phyloP scores from a whole-genome alignment of 2,113 vertebrate genomes.

The Chaetodon trifascialis region DNA sequence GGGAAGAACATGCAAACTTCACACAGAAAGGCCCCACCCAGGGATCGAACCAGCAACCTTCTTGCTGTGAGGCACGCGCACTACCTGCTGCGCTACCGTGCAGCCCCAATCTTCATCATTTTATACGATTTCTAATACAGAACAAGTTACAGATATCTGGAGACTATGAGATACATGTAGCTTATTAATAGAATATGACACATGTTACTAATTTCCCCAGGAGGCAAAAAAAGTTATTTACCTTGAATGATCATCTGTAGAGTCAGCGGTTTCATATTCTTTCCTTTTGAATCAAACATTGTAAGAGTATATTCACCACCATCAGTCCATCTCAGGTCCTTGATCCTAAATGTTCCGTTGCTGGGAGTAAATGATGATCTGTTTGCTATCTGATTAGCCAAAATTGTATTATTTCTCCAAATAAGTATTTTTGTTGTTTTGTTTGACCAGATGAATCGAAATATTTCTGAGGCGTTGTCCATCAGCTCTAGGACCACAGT shows the following conservation, averaged over 20 bases:
- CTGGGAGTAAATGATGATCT: conserved; percentile 9
- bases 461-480: background rate
- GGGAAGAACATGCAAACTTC: too few relatives aligned
- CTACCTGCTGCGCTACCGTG: too few relatives aligned
- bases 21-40: too few relatives aligned
- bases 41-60: too few relatives aligned
- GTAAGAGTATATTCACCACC: conserved; percentile 16
- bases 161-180: background rate
- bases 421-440: background rate
- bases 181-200: too few relatives aligned
- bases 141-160: background rate
- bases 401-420: accelerated
- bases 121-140: background rate
- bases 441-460: accelerated
- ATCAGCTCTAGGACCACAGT: conserved; percentile 56
- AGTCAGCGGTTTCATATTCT: accelerated
- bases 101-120: background rate
- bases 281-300: background rate
- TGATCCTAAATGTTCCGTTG: conserved; percentile 49
- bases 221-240: conserved; percentile 1
- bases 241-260: conserved; percentile 52
- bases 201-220: accelerated
- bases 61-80: too few relatives aligned
- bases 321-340: conserved; percentile 34
- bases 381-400: accelerated